Evolutionary conservation across 2,113 vertebrate species (phyloP).

Genomic region (Circaetus cinerascens): DNA sequence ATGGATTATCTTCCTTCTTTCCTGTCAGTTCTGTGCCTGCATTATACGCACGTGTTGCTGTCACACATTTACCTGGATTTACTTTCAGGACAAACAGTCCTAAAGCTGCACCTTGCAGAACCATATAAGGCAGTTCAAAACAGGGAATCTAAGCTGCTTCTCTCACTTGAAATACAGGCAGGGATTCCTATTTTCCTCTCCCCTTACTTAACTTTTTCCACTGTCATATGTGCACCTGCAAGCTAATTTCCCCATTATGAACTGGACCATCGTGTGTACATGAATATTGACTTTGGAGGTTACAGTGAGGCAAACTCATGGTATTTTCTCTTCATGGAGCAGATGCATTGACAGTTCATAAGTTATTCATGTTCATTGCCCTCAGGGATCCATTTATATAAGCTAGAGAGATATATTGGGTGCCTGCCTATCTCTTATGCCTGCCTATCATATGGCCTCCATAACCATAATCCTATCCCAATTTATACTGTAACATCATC

Average conservation of each 20-base stretch:
- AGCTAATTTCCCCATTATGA: background rate
- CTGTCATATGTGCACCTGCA: background rate
- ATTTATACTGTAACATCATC: background rate
- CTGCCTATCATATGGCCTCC: background rate
- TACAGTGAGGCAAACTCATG: background rate
- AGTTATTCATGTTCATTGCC: slow-evolving; percentile 39
- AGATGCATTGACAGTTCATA: background rate
- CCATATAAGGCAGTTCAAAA: background rate
- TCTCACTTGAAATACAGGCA: background rate
- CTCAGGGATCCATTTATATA: slow-evolving; percentile 23
- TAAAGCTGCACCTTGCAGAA: background rate
- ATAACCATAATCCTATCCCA: background rate
- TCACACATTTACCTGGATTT: background rate
- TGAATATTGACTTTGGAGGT: background rate
- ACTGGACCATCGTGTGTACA: background rate
- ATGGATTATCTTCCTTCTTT: background rate
- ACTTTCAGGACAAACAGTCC: background rate
- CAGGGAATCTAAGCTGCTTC: background rate
- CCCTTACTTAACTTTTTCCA: background rate
- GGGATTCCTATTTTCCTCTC: background rate
- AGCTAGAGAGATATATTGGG: background rate
- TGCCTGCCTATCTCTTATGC: background rate
- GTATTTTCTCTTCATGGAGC: slow-evolving; percentile 1
- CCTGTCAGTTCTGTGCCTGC: background rate
- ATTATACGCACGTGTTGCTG: background rate